phyloP scores from a whole-genome alignment of 2,888 invertebrate species.

The Electrophaes corylata region DNA sequence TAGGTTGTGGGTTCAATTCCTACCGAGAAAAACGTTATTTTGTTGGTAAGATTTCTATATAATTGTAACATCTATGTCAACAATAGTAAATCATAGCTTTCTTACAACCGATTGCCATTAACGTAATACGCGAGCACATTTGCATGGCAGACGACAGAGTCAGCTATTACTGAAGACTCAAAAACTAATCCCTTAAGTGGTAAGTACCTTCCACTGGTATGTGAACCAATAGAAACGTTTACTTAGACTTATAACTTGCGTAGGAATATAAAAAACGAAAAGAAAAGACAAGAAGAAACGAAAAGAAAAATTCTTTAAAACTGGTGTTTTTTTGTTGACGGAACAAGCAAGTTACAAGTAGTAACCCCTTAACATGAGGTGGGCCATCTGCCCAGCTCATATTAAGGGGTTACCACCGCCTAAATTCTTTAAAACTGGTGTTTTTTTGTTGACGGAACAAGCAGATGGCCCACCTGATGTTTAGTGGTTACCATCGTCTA shows the following conservation, averaged over 20 bases:
- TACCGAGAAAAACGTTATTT: no score
- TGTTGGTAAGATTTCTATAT: not conserved
- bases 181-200: slow-evolving; percentile 69
- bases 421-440: no score
- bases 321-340: no score
- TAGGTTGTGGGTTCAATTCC: no score
- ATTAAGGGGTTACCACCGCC: no score
- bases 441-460: no score
- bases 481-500: no score
- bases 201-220: slow-evolving; percentile 25
- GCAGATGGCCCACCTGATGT: no score
- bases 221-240: slow-evolving; percentile 12
- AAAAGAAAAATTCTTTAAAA: no score
- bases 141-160: slow-evolving; percentile 70
- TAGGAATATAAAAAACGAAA: not conserved
- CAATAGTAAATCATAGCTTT: not conserved
- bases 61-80: not conserved
- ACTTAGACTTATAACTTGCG: not conserved
- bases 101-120: not conserved
- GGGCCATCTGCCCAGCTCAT: no score
- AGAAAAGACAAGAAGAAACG: not conserved
- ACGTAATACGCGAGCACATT: slow-evolving; percentile 50
- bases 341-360: no score
- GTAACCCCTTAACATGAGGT: no score
- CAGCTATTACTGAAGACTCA: slow-evolving; percentile 65